Evolutionary conservation across 1,140 invertebrate genomes (phyloP), one percentile per base, ranked within the genome.

Genomic region (Saccostrea echinata): DNA sequence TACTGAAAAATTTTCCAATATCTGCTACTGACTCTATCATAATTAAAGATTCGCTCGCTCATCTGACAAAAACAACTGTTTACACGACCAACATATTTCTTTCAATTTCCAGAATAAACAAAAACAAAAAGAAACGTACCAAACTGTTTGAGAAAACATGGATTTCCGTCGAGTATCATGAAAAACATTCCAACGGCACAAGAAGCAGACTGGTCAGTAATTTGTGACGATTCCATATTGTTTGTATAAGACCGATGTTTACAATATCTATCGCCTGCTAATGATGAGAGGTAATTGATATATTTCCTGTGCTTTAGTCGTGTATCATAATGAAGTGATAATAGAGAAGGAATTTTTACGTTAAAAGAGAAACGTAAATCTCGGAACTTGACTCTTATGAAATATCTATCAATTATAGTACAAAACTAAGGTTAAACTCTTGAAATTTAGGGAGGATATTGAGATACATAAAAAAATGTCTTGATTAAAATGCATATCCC

Each of bases 241-340:
- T 76, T 76, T 27, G 68, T 76, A 76, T 13, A 33, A 76, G 27
- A 33, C 68, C 11, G 24, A 16, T 76, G 68, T 30, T 76, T 76
- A 76, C 30, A 33, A 33, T 76, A 30, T 30, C 27, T 76, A 30
- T 33, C 11, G 27, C 9, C 64, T 76, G 68, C 68, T 76, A 30
- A 76, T 76, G 68, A 76, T 16, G 6, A 27, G 24, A 76, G 68
- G 68, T 61, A 61, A 61, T 61, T 61, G 55, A 61, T 43, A 61
- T 61, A 61, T 27, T 76, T 76, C 68, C 68, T 76, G 27, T 76
- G 27, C 11, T 33, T 76, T 76, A 76, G 68, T 30, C 27, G 68
- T 16, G 30, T 33, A 30, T 76, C 27, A 16, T 76, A 76, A 76
- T 76, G 68, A 76, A 76, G 68, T 76, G 68, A 76, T 30, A 76